These are phyloP conservation scores for Phaonia tiefii DNA, from an alignment of 2,888 invertebrate species.

Conservation along the genomic window DNA sequence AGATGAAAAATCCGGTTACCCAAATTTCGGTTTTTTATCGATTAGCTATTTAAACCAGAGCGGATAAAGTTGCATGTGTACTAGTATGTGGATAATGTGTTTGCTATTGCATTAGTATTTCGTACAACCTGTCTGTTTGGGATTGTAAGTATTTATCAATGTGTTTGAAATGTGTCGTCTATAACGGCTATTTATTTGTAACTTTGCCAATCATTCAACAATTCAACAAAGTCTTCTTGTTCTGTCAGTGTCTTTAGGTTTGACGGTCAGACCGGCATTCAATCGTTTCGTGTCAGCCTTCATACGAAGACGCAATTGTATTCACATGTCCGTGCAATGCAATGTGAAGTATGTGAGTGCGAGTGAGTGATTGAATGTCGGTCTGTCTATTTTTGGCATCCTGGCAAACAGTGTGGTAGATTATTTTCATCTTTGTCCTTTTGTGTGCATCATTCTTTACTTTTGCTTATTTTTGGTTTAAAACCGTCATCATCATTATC, in stretches of 20 bases:
- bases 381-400: too few relatives aligned
- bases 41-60: too few relatives aligned
- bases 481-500: too few relatives aligned
- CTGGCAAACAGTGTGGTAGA: too few relatives aligned
- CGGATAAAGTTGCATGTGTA: too few relatives aligned
- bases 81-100: background rate
- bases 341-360: background rate
- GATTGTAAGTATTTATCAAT: background rate
- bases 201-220: slow-evolving; percentile 66
- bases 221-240: slow-evolving; percentile 31
- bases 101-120: slow-evolving; percentile 27
- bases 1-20: too few relatives aligned
- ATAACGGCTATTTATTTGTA: slow-evolving; percentile 55
- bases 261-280: slow-evolving; percentile 20
- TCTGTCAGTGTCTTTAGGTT: slow-evolving; percentile 24
- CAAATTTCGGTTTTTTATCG: too few relatives aligned
- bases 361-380: background rate
- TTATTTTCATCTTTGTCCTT: too few relatives aligned
- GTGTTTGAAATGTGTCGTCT: slow-evolving; percentile 24
- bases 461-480: too few relatives aligned
- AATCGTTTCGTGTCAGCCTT: slow-evolving; percentile 36
- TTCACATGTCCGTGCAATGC: background rate
- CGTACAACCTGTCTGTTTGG: background rate
- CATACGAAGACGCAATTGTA: slow-evolving; percentile 6
- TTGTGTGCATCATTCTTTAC: too few relatives aligned